A percentile compares a stretch with the other conserved stretches of the same genome.
Conservation (phyloP, 2,888 invertebrate species). For the Panopea generosa region DNA sequence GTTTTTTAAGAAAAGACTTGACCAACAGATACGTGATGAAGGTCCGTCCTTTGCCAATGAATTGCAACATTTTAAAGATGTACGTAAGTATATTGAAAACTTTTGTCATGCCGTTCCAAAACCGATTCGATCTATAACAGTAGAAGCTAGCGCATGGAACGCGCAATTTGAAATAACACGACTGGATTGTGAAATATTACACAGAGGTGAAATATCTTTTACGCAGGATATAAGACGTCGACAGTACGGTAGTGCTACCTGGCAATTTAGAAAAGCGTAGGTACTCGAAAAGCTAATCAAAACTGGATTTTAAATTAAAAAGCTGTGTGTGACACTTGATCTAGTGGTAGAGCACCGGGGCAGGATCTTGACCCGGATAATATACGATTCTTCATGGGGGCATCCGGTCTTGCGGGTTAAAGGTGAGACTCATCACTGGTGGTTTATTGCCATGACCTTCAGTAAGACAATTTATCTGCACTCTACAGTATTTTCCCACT, state of each 20-base stretch:
- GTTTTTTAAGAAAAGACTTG: conserved; percentile 47
- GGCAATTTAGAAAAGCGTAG: too few relatives aligned
- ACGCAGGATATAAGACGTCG: conserved; percentile 47
- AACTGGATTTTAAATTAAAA: too few relatives aligned
- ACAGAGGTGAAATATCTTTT: conserved; percentile 48
- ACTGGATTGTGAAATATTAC: conserved; percentile 48
- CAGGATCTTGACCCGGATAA: too few relatives aligned
- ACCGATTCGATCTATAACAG: conserved; percentile 21
- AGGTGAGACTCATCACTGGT: too few relatives aligned
- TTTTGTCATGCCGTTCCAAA: conserved; percentile 43
- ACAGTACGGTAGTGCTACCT: conserved; percentile 52
- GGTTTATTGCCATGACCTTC: too few relatives aligned
- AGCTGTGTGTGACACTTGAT: too few relatives aligned
- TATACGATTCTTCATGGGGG: too few relatives aligned
- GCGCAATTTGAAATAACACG: conserved; percentile 38
- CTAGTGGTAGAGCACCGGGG: too few relatives aligned
- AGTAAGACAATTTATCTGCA: too few relatives aligned
- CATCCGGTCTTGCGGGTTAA: too few relatives aligned
- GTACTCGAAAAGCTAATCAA: too few relatives aligned
- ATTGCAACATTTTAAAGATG: conserved; percentile 39
- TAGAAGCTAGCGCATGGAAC: conserved; percentile 42
- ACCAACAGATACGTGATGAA: conserved; percentile 38
- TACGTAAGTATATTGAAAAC: conserved; percentile 39
- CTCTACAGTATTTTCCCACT: too few relatives aligned
- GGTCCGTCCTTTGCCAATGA: conserved; percentile 42